These are phyloP conservation scores for Antrozous pallidus DNA, from an alignment of 2,797 vertebrate species.

Conservation along the genomic window DNA sequence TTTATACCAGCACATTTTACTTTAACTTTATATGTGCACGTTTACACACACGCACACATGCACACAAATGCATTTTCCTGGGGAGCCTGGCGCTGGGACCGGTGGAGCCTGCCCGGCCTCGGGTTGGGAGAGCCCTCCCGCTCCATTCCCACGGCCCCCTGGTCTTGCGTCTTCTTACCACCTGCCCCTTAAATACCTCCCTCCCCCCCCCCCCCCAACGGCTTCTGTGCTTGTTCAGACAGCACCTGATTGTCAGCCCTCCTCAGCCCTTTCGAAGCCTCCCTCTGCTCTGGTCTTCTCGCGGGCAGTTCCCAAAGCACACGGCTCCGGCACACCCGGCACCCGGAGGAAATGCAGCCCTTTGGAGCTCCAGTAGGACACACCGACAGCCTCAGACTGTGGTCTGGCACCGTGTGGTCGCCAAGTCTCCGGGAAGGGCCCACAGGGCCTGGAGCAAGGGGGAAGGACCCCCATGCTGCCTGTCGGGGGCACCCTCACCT, in stretches of 20 bases:
- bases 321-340: background rate
- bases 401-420: background rate
- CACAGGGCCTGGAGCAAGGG: background rate
- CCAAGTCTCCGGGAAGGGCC: background rate
- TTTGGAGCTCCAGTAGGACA: background rate
- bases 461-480: background rate
- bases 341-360: background rate
- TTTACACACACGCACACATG: fast-evolving
- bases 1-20: background rate
- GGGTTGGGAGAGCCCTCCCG: background rate
- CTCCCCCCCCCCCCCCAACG: too few relatives aligned
- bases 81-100: background rate
- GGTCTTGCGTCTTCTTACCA: background rate
- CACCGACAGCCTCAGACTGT: fast-evolving
- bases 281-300: background rate
- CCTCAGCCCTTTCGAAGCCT: background rate
- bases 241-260: background rate
- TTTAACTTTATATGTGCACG: too few relatives aligned
- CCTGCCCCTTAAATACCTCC: background rate
- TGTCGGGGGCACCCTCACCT: background rate
- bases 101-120: background rate
- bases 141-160: background rate
- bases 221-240: background rate
- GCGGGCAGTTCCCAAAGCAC: background rate
- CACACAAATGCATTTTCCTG: fast-evolving